phyloP scores from a whole-genome alignment of 2,888 invertebrate species.

The Lottia gigantea region DNA sequence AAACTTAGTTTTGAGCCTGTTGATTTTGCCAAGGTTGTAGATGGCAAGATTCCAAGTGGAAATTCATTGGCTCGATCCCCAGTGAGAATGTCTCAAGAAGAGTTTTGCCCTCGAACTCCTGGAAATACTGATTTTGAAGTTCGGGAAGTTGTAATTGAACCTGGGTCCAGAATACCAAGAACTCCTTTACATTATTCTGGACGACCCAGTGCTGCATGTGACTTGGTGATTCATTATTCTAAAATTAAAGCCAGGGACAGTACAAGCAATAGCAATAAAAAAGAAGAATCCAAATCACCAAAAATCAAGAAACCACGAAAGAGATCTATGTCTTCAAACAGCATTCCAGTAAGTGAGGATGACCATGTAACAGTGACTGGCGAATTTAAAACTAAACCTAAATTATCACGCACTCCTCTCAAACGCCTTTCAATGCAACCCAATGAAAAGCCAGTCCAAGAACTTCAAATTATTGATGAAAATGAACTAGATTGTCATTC shows the following conservation, averaged over 20 bases:
- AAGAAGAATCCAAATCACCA: neutral
- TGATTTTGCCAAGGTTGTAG: neutral
- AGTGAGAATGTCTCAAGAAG: neutral
- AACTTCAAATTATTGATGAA: too few species aligned
- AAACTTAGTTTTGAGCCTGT: constrained; percentile 1
- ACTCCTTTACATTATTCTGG: constrained; percentile 1
- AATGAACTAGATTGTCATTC: too few species aligned
- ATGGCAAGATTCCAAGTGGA: constrained; percentile 1
- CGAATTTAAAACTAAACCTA: neutral
- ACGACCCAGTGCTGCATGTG: neutral
- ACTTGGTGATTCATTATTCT: neutral
- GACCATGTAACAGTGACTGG: neutral
- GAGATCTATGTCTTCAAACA: neutral
- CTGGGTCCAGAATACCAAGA: constrained; percentile 1
- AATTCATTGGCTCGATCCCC: neutral
- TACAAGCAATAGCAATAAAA: neutral
- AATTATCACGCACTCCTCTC: neutral
- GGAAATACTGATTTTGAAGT: neutral
- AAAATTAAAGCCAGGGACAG: neutral
- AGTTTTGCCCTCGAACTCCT: neutral
- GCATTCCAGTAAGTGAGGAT: neutral
- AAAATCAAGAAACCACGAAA: neutral
- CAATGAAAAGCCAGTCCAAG: too few species aligned
- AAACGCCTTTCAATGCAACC: neutral
- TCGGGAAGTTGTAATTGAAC: neutral